Evolutionary conservation across 2,888 invertebrate genomes (phyloP).

Genomic region (Drosophila niveifrons): DNA sequence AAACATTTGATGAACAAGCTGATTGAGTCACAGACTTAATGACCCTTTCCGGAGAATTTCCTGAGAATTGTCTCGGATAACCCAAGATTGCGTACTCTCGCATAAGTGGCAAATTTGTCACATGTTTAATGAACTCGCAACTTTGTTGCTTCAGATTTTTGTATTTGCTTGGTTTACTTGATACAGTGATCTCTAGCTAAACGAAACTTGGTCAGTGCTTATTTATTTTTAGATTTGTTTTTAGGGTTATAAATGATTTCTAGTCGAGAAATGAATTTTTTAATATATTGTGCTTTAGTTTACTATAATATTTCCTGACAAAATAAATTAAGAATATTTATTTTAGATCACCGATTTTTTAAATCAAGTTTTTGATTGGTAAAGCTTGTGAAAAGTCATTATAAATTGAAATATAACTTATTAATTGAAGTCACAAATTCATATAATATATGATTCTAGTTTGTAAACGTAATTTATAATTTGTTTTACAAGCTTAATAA

Average conservation of each 20-base stretch:
- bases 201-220: background rate
- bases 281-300: no score
- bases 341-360: no score
- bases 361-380: no score
- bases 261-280: no score
- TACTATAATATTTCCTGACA: no score
- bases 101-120: constrained; percentile 13
- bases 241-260: background rate
- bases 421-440: no score
- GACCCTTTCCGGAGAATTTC: constrained; percentile 57
- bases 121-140: background rate
- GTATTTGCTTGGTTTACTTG: background rate
- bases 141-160: constrained; percentile 8
- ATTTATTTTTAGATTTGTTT: background rate
- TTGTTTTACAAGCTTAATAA: no score
- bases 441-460: no score
- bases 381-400: no score
- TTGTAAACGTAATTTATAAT: no score
- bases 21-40: constrained; percentile 54
- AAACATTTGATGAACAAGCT: constrained; percentile 20
- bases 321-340: no score
- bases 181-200: background rate
- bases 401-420: no score
- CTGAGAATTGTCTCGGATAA: constrained; percentile 41
- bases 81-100: background rate